Base-by-base conservation (phyloP, 2,797 vertebrate species). In the Sebastes itinus region DNA sequence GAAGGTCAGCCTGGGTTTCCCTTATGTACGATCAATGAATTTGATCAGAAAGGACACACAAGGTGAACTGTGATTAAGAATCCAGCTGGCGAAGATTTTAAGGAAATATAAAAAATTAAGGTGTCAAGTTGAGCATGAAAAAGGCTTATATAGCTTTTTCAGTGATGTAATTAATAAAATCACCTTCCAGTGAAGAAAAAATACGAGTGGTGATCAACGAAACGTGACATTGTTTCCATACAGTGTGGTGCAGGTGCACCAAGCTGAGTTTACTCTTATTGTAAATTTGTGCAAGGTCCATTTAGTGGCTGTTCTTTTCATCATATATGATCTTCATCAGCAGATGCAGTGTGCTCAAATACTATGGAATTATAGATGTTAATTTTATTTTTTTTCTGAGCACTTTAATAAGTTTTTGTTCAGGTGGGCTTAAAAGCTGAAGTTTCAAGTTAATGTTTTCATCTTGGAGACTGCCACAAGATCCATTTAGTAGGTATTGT, bases 1-100 rank as follows among this genome's bases (percentile, higher is more conserved):
- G 77, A 89, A 88, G 80, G 81, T 89, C 81, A 77, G 58, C 32
- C 59, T 32, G 27, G 10, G 61, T 62, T 84, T 77, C 52, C 22
- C 75, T 77, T 68, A 75, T 82, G 82, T 54, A 73, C 61, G 88
- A 88, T 91, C 87, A 84, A 83, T 89, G 84, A 66, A 82, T 90
- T 33, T 88, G 71, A 84, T 84, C 88, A 78, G 55, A 82, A 74
- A 89, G 89, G 86, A 86, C 81, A 67, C 42, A 75, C 75, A 86
- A 89, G 72, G 75, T 75, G 80, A 92, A 66, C 28, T 69, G 2
- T 55, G 79, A 82, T 84, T 72, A 88, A 66, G 38, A 80, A 80
- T 63, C 66, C 68, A 72, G 71, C 60, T 59, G 73, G 63, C 22
- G 63, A 49, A 69, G 16, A 79, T 62, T 80, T 62, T n/a, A 30